Evolutionary conservation across 2,113 vertebrate species (phyloP).

Genomic region (Piprites chloris): DNA sequence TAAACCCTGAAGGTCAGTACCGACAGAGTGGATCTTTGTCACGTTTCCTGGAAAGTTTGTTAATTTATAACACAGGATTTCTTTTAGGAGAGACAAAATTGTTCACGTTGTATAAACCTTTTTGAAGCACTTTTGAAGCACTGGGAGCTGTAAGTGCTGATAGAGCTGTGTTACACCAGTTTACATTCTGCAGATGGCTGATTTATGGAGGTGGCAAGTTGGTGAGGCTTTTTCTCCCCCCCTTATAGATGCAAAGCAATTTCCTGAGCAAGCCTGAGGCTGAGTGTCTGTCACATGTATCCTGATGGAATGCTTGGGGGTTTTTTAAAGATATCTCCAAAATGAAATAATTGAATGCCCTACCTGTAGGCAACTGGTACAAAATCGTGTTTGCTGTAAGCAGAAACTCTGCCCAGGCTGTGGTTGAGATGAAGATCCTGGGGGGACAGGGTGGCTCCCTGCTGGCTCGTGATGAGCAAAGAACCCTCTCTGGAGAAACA

Average conservation of each 20-base stretch:
- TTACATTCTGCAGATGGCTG: not conserved
- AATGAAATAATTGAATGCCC: not conserved
- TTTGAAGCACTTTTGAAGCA: not conserved
- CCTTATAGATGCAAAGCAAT: not conserved
- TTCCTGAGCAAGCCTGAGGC: not conserved
- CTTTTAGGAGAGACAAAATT: not conserved
- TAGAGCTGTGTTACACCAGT: not conserved
- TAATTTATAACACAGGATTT: not conserved
- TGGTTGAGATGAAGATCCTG: not conserved
- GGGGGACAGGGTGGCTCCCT: not conserved
- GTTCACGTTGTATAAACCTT: not conserved
- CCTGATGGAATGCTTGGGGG: not conserved
- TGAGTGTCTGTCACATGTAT: not conserved
- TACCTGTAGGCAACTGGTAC: accelerated
- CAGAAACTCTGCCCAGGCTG: not conserved
- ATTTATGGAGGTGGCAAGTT: not conserved
- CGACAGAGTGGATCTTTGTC: accelerated
- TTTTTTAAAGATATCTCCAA: not conserved
- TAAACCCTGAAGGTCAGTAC: not conserved
- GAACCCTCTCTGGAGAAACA: not conserved
- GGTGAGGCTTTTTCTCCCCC: not conserved
- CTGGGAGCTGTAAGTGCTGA: not conserved
- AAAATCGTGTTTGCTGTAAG: not conserved
- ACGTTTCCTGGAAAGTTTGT: not conserved
- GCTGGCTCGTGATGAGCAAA: not conserved